Percentiles rank a stretch among this genome's conserved stretches.
Evolutionary conservation across 1,140 invertebrate genomes (phyloP).

Genomic region (Uloborus diversus): DNA sequence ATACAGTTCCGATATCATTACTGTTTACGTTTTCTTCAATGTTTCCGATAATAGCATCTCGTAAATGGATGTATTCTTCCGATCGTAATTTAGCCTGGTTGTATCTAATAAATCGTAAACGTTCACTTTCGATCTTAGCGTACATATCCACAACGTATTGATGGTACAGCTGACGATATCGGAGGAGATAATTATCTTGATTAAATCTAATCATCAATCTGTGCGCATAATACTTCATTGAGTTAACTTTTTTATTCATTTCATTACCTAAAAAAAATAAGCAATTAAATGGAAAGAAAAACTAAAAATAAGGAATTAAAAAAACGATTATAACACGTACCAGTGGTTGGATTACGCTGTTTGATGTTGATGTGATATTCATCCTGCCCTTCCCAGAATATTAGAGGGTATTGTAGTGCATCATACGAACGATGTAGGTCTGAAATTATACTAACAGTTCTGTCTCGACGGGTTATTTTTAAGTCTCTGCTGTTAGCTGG

Average conservation of each 20-base stretch:
- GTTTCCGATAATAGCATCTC: too few species aligned
- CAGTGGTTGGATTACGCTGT: too few species aligned
- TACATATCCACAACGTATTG: conserved; percentile 33
- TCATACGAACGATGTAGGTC: conserved; percentile 48
- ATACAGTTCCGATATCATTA: too few species aligned
- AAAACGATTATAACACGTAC: too few species aligned
- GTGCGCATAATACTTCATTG: background rate
- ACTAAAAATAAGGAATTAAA: too few species aligned
- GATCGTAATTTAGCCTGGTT: conserved; percentile 59
- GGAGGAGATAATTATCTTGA: background rate
- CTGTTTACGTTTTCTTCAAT: too few species aligned
- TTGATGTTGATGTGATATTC: too few species aligned
- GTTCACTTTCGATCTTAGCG: conserved; percentile 60
- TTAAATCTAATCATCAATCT: conserved; percentile 1
- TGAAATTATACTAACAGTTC: background rate
- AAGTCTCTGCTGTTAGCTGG: conserved; percentile 43
- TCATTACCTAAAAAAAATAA: too few species aligned
- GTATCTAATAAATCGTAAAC: conserved; percentile 60
- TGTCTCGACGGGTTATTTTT: too few species aligned
- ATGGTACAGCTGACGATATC: conserved; percentile 2
- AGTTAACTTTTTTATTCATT: background rate
- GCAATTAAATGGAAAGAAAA: too few species aligned
- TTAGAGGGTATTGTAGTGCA: conserved; percentile 53
- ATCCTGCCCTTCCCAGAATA: too few species aligned
- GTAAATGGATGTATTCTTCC: conserved; percentile 59